phyloP scores from a whole-genome alignment of 1,140 invertebrate species.

The Microplitis mediator region DNA sequence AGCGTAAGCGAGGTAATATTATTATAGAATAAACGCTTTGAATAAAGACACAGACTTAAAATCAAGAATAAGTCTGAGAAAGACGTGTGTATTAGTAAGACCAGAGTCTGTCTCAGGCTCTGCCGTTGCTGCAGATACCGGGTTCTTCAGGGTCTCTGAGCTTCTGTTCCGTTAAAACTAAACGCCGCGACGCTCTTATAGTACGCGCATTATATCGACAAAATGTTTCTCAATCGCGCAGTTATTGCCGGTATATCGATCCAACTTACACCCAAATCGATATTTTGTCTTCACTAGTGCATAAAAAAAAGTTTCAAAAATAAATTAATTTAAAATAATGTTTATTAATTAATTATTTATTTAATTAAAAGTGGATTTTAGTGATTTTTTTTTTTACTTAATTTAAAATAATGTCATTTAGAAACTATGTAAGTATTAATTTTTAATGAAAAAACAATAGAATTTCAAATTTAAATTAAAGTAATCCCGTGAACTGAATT shows the following conservation, averaged over 20 bases:
- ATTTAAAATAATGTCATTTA: constrained; percentile 54
- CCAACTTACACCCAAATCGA: too few species aligned
- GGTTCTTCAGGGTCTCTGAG: constrained; percentile 56
- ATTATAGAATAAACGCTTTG: constrained; percentile 4
- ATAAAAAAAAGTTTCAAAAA: too few species aligned
- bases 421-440: constrained; percentile 57
- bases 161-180: constrained; percentile 43
- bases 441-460: neutral
- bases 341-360: too few species aligned
- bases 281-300: too few species aligned
- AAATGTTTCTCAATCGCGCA: neutral
- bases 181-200: constrained; percentile 46
- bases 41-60: neutral
- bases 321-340: too few species aligned
- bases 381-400: constrained; percentile 1
- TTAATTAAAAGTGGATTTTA: too few species aligned
- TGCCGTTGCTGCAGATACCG: constrained; percentile 52
- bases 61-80: constrained; percentile 40
- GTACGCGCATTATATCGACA: constrained; percentile 16
- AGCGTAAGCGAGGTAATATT: constrained; percentile 12
- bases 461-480: neutral
- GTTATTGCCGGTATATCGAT: too few species aligned
- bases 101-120: constrained; percentile 2
- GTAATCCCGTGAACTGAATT: neutral
- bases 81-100: constrained; percentile 21